phyloP scores from a whole-genome alignment of 1,140 invertebrate species.

The Magallana angulata region DNA sequence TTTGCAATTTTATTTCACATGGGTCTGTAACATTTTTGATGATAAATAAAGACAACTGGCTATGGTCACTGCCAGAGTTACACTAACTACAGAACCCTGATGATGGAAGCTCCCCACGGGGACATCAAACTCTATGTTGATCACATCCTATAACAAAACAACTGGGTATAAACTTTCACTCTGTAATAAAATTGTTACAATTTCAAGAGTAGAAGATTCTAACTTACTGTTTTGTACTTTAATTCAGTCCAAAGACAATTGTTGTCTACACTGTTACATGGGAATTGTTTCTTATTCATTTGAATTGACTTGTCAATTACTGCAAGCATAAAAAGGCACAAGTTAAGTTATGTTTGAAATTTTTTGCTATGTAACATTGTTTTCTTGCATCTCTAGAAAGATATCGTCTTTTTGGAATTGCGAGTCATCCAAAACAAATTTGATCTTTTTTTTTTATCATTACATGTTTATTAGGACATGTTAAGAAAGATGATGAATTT shows the following conservation, averaged over 20 bases:
- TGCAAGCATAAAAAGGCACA: too few species aligned
- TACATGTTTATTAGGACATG: too few species aligned
- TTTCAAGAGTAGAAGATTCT: background rate
- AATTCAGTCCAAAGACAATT: background rate
- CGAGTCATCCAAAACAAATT: too few species aligned
- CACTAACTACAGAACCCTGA: background rate
- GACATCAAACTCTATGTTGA: background rate
- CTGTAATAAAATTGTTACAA: background rate
- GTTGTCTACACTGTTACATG: background rate
- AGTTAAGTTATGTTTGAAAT: too few species aligned
- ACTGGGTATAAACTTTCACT: background rate
- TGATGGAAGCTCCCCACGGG: background rate
- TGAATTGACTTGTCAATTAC: too few species aligned
- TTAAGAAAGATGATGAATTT: too few species aligned
- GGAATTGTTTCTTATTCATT: background rate
- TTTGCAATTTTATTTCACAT: too few species aligned
- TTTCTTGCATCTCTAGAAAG: too few species aligned
- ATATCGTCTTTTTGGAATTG: too few species aligned
- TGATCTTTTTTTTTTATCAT: too few species aligned
- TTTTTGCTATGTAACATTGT: too few species aligned
- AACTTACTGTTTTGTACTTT: background rate
- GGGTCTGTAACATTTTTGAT: background rate
- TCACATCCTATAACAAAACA: background rate
- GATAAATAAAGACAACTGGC: background rate
- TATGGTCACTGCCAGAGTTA: background rate